Percentiles rank a stretch among this genome's conserved stretches.
phyloP scores from a whole-genome alignment of 2,888 invertebrate genomes.

The Pollenia angustigena region DNA sequence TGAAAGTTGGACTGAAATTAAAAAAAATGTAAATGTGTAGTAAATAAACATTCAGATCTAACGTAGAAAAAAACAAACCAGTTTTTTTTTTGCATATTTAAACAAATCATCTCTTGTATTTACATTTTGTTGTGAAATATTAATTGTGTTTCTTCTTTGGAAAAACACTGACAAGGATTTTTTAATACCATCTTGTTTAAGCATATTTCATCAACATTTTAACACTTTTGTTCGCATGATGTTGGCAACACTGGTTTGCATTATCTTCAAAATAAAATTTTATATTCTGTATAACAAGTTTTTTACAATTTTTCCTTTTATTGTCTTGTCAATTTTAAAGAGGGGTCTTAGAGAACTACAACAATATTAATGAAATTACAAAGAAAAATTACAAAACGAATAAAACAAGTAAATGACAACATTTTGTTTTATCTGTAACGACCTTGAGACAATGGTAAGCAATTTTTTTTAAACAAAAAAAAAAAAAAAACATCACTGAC shows the following conservation, averaged over 20 bases:
- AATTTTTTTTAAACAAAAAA: not conserved
- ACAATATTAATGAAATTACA: not conserved
- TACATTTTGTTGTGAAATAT: no score
- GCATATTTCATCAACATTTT: no score
- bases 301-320: not conserved
- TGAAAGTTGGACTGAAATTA: no score
- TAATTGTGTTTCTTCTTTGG: no score
- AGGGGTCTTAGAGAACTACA: not conserved
- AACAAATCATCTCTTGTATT: no score
- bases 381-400: not conserved
- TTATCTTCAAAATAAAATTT: not conserved
- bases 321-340: not conserved
- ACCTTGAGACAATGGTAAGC: conserved; percentile 20
- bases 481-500: conserved; percentile 6
- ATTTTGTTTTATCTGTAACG: not conserved
- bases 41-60: no score
- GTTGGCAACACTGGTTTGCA: not conserved
- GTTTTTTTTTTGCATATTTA: no score
- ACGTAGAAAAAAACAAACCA: no score
- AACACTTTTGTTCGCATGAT: no score
- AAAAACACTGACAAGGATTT: no score
- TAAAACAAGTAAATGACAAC: not conserved
- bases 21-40: no score
- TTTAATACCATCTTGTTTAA: no score
- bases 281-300: not conserved